phyloP scores from a whole-genome alignment of 2,797 vertebrate genomes.

The Galagoides demidoff region DNA sequence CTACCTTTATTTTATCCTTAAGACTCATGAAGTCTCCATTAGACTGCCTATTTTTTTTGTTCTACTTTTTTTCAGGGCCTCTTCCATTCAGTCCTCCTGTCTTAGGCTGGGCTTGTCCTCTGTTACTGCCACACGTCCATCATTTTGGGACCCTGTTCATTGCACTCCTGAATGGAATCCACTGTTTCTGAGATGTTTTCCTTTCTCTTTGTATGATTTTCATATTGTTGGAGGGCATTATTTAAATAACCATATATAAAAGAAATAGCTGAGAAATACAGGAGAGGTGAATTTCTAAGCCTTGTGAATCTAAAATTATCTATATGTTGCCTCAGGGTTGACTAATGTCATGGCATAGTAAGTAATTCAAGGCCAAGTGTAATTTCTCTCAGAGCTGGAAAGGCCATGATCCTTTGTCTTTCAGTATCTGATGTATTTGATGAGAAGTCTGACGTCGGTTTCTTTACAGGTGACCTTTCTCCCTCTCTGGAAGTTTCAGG shows the following conservation, averaged over 20 bases:
- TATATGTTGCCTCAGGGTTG: not conserved
- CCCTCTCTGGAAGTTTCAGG: not conserved
- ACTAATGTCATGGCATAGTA: not conserved
- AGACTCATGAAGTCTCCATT: not conserved
- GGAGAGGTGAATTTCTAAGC: slow-evolving; percentile 17
- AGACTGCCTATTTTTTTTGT: not conserved
- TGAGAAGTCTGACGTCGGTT: not conserved
- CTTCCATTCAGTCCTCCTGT: not conserved
- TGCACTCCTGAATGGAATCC: not conserved
- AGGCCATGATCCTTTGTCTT: not conserved
- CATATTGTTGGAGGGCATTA: not conserved
- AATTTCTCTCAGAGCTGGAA: not conserved
- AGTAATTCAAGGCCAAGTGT: not conserved
- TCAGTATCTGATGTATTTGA: not conserved
- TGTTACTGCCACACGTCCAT: not conserved
- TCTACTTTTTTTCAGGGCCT: not conserved
- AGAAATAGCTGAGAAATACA: not conserved
- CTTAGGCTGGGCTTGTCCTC: not conserved
- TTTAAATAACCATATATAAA: not conserved
- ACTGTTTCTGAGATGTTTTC: not conserved
- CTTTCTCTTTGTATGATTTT: slow-evolving; percentile 28
- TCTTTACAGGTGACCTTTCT: not conserved
- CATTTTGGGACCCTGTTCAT: not conserved
- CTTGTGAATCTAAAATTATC: not conserved
- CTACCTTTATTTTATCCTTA: not conserved